phyloP scores from a whole-genome alignment of 2,888 invertebrate genomes.

The Tortricodes alternella region DNA sequence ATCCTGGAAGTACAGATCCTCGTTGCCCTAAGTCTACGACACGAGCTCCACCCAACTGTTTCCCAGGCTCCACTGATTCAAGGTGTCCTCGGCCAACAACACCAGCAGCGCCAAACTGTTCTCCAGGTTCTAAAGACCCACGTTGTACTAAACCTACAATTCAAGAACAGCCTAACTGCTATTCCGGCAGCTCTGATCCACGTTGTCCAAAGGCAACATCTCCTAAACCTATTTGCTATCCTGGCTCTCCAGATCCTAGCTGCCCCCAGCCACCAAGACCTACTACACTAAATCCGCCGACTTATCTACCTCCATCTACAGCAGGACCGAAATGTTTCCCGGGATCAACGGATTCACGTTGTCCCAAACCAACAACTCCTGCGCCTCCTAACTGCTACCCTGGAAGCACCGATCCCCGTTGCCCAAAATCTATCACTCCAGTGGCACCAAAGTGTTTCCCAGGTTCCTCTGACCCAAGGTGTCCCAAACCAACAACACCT shows the following conservation, averaged over 20 bases:
- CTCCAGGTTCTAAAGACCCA: conserved; percentile 44
- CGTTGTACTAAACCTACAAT: conserved; percentile 42
- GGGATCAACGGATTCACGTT: conserved; percentile 41
- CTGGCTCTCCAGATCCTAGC: conserved; percentile 48
- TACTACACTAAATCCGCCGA: conserved; percentile 38
- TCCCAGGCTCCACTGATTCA: conserved; percentile 42
- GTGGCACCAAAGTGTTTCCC: conserved; percentile 37
- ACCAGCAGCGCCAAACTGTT: conserved; percentile 38
- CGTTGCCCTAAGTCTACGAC: conserved; percentile 46
- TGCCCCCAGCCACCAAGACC: conserved; percentile 45
- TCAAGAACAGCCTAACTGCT: conserved; percentile 36
- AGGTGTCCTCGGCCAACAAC: conserved; percentile 42
- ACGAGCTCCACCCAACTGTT: conserved; percentile 41
- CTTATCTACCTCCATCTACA: conserved; percentile 47
- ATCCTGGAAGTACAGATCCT: conserved; percentile 46
- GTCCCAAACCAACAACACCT: conserved; percentile 36
- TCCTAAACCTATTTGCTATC: conserved; percentile 44
- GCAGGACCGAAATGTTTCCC: conserved; percentile 40
- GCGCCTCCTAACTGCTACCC: conserved; percentile 34
- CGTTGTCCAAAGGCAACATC: conserved; percentile 42
- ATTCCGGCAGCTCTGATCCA: conserved; percentile 49
- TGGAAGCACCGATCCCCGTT: conserved; percentile 33
- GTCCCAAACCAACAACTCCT: conserved; percentile 39
- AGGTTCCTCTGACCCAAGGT: conserved; percentile 42
- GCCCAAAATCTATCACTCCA: conserved; percentile 31